phyloP scores from a whole-genome alignment of 2,888 invertebrate species.

The Ophion slaviceki region DNA sequence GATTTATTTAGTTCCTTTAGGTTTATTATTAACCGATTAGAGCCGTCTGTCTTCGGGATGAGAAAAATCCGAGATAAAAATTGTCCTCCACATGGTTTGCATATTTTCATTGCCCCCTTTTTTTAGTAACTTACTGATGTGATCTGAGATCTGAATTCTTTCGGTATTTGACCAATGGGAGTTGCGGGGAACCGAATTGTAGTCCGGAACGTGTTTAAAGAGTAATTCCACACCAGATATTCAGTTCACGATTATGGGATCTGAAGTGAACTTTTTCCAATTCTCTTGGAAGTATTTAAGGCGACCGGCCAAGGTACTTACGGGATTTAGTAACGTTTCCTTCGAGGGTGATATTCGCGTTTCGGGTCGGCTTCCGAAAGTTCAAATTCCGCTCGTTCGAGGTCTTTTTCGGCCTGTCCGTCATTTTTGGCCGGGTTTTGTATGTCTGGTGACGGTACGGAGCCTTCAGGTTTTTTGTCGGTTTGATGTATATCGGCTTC shows the following conservation, averaged over 20 bases:
- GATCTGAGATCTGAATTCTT: not conserved
- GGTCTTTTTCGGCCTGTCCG: not conserved
- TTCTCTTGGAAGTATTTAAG: not conserved
- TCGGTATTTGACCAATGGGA: not conserved
- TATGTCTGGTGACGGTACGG: not conserved
- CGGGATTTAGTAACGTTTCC: constrained; percentile 1
- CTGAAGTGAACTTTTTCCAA: constrained; percentile 37
- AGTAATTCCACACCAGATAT: constrained; percentile 33
- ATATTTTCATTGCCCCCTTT: constrained; percentile 32
- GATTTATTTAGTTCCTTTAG: constrained; percentile 37
- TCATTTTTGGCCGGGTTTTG: constrained; percentile 38
- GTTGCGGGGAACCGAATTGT: not conserved
- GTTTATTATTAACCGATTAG: constrained; percentile 28
- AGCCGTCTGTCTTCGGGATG: constrained; percentile 19
- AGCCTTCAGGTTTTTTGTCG: not conserved
- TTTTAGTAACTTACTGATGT: not conserved
- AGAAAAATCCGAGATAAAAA: not conserved
- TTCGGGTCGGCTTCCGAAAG: not conserved
- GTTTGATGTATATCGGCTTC: constrained; percentile 29
- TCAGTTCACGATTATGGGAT: constrained; percentile 33
- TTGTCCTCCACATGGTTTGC: not conserved
- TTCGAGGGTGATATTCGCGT: not conserved
- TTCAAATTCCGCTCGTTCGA: not conserved
- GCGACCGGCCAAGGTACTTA: constrained; percentile 49
- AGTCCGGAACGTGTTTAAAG: not conserved